phyloP scores from a whole-genome alignment of 2,797 vertebrate species.

The Fringilla coelebs region DNA sequence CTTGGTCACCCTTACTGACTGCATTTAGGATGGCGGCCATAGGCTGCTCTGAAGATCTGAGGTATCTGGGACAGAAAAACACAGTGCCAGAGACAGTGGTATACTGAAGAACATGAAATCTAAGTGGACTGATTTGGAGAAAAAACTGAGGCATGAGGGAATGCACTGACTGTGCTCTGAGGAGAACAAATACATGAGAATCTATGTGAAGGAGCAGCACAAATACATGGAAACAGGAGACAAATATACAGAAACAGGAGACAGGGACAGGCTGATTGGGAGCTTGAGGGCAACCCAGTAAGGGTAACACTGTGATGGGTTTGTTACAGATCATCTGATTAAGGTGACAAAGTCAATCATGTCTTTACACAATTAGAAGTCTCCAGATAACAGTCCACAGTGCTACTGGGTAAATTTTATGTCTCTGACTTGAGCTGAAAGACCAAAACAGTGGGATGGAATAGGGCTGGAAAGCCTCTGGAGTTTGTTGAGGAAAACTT shows the following conservation, averaged over 20 bases:
- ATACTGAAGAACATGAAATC: neutral
- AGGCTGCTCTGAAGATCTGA: neutral
- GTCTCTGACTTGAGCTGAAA: neutral
- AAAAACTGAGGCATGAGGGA: neutral
- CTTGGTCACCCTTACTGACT: neutral
- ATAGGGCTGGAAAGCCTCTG: neutral
- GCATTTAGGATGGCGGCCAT: neutral
- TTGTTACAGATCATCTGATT: neutral
- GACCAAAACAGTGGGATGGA: neutral
- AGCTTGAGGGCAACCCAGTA: neutral
- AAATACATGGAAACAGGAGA: neutral
- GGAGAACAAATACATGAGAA: neutral
- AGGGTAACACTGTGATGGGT: neutral
- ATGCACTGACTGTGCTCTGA: neutral
- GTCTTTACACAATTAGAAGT: neutral
- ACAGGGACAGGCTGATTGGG: neutral
- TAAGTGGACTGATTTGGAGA: neutral
- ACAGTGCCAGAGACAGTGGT: neutral
- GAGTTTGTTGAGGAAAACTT: neutral
- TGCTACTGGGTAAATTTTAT: neutral
- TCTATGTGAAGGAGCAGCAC: neutral
- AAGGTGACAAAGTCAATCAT: neutral
- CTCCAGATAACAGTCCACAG: neutral
- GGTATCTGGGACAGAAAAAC: neutral
- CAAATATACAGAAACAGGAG: neutral